Evolutionary conservation across 2,113 vertebrate species (phyloP), one percentile per base, ranked within the genome.

Genomic region (Poecile atricapillus): DNA sequence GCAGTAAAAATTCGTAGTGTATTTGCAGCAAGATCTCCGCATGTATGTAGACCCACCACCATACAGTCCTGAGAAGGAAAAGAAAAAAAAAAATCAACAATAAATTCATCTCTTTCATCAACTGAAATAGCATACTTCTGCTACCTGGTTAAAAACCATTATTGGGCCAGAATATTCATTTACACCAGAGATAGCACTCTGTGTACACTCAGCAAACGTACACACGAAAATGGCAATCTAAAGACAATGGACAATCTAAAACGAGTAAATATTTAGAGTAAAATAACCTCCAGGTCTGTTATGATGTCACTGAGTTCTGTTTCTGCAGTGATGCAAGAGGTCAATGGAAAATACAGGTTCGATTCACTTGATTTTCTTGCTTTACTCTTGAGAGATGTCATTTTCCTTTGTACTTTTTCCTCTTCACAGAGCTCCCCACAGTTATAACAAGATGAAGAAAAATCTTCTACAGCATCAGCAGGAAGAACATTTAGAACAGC

Each of bases 1-100:
- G 98, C 97, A 95, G 96, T 93, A 96, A 99, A 99, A 98, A 99
- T 99, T 76, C 98, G 93, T 25, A 98, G 89, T 2, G 98, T 98
- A 89, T 97, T 98, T 89, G 98, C 90, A 92, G 99, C 99, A 97
- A 99, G 98, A 97, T 99, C 99, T 20, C 99, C 99, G 67, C 99
- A 99, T 7, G 99, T 99, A 97, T 99, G 99, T 28, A 99, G 97
- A 63, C 99, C 99, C 47, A 99, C 99, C 97, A 99, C 89, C 91
- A 99, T 87, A 35, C 98, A 99, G 75, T 99, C 98, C 99, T 99
- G 94, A 78, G 59, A 84, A 70, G 17, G 77, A 85, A 77, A 91
- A 79, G 23, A 28, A 84, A 43, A 93, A 44, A 41, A 19, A 19
- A 89, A 55, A 44, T 22, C 84, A 80, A 69, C n/a, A 87, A 46